A percentile compares a stretch with the other conserved stretches of the same genome.
phyloP scores from a whole-genome alignment of 2,113 vertebrate species.

The Cyanistes caeruleus region DNA sequence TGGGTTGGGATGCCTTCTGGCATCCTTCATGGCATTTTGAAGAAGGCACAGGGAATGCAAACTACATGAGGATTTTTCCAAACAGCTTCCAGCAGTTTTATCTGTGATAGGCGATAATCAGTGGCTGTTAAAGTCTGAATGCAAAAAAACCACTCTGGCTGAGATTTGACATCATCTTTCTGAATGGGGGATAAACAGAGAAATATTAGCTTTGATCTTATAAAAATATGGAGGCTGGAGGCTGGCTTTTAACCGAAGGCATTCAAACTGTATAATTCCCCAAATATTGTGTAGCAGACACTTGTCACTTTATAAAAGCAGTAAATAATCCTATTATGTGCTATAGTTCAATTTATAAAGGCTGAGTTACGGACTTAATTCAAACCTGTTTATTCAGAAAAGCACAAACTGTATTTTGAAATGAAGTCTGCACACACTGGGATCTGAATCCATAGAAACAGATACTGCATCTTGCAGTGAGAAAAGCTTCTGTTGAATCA shows the following conservation, averaged over 20 bases:
- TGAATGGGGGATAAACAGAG: constrained; percentile 18
- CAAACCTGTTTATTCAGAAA: constrained; percentile 47
- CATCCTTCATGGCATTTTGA: not conserved
- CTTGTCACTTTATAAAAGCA: constrained; percentile 31
- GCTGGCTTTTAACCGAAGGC: constrained; percentile 1
- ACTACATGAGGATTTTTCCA: not conserved
- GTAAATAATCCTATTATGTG: constrained; percentile 55
- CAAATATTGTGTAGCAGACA: constrained; percentile 19
- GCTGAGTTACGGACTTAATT: constrained; percentile 18
- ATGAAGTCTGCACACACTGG: not conserved
- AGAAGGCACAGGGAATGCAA: not conserved
- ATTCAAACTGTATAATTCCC: constrained; percentile 36
- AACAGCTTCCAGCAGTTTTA: constrained; percentile 6
- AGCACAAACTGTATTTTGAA: constrained; percentile 14
- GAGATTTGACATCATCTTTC: constrained; percentile 36
- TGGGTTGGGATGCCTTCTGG: not conserved
- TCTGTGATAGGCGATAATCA: constrained; percentile 15
- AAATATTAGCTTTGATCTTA: constrained; percentile 53
- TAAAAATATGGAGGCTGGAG: constrained; percentile 19
- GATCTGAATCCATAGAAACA: constrained; percentile 39
- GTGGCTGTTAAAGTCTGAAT: constrained; percentile 22
- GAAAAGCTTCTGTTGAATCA: not conserved
- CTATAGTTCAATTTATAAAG: constrained; percentile 35
- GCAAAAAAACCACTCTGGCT: not conserved
- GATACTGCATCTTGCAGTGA: not conserved